A percentile compares a stretch with the other conserved stretches of the same genome.
Evolutionary conservation across 1,140 invertebrate species (phyloP).

Genomic region (Drosophila asahinai): DNA sequence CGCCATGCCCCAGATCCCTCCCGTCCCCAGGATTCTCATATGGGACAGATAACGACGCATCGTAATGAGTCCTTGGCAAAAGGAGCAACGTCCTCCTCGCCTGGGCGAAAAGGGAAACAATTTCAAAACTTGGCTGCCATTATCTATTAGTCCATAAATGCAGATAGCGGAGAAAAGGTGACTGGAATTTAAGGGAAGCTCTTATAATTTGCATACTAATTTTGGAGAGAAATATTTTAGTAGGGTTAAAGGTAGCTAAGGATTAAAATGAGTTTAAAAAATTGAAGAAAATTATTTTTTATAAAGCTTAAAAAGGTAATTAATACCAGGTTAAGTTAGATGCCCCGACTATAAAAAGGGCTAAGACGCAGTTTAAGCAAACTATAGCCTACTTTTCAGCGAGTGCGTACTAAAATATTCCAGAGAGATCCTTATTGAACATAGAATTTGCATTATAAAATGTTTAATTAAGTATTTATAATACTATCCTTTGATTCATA

Average conservation of each 20-base stretch:
- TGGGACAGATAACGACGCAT: slow-evolving; percentile 74
- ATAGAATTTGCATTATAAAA: neutral
- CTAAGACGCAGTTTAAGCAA: too few species aligned
- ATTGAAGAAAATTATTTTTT: neutral
- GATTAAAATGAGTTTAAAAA: neutral
- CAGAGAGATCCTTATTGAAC: neutral
- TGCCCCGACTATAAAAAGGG: too few species aligned
- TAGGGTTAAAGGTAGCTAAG: neutral
- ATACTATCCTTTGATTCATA: neutral
- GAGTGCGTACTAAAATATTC: too few species aligned
- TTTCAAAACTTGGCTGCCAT: slow-evolving; percentile 70
- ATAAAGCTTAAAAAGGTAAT: neutral
- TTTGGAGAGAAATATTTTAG: neutral
- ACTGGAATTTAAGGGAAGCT: neutral
- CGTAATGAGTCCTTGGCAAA: slow-evolving; percentile 55
- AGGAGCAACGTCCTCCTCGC: neutral
- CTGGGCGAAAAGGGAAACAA: slow-evolving; percentile 54
- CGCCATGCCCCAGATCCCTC: slow-evolving; percentile 42
- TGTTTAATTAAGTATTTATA: neutral
- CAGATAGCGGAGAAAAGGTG: slow-evolving; percentile 38
- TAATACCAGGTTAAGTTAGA: too few species aligned
- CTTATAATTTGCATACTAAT: slow-evolving; percentile 9
- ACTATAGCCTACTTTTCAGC: too few species aligned
- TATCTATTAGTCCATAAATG: slow-evolving; percentile 79
- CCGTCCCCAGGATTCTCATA: slow-evolving; percentile 56